Evolutionary conservation across 2,113 vertebrate genomes (phyloP).

Genomic region (Sula dactylatra): DNA sequence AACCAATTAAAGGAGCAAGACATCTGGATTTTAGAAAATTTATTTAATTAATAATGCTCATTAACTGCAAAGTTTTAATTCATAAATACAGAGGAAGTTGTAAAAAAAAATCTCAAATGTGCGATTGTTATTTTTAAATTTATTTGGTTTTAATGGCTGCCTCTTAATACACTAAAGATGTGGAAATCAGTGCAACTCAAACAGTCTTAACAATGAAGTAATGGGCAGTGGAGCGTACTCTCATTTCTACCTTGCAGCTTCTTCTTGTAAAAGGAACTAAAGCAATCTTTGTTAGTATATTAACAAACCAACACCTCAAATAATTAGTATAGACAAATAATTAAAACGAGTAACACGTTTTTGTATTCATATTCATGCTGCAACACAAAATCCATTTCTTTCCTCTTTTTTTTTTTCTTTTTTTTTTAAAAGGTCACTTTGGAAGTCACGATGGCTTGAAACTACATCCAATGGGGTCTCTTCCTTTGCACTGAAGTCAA

Average conservation of each 20-base stretch:
- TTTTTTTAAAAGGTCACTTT: not conserved
- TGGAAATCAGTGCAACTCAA: not conserved
- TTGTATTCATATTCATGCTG: not conserved
- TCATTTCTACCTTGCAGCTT: not conserved
- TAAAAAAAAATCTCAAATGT: not conserved
- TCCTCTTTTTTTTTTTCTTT: not conserved
- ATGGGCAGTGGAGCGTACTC: not conserved
- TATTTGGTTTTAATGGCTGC: not conserved
- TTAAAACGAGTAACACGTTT: not conserved
- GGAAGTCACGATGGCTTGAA: not conserved
- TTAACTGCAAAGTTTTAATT: conserved; percentile 42
- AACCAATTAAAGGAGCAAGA: conserved; percentile 19
- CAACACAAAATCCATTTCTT: not conserved
- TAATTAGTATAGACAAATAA: not conserved
- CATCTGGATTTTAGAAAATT: conserved; percentile 32
- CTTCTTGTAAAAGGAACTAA: not conserved
- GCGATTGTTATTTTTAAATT: conserved; percentile 28
- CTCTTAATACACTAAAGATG: not conserved
- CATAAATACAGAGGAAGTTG: conserved; percentile 43
- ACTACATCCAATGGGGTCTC: not conserved
- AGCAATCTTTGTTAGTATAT: conserved; percentile 62
- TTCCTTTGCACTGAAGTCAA: not conserved
- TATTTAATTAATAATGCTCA: conserved; percentile 47
- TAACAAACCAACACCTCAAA: not conserved
- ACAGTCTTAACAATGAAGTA: not conserved